These are phyloP conservation scores for Trichogramma evanescens DNA, from an alignment of 2,888 invertebrate genomes.

Conservation along the genomic window DNA sequence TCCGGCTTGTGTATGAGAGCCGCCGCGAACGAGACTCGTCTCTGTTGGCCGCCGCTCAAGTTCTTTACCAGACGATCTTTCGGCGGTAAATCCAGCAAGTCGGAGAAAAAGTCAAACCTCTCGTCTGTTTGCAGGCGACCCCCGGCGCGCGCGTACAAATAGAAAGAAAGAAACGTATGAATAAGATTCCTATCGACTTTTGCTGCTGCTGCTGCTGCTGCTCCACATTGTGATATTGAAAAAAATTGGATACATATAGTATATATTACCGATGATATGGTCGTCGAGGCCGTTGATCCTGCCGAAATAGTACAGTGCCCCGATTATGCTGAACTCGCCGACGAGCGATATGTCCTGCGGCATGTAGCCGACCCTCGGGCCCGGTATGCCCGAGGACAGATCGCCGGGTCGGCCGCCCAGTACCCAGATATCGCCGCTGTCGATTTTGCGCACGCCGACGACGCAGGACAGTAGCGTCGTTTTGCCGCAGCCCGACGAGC, in stretches of 20 bases:
- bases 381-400: conserved; percentile 61
- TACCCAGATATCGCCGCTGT: conserved; percentile 68
- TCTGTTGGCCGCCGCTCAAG: conserved; percentile 83
- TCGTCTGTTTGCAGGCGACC: conserved; percentile 42
- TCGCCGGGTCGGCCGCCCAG: conserved; percentile 64
- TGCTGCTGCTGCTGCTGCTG: no score
- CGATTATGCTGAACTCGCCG: conserved; percentile 72
- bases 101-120: conserved; percentile 61
- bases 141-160: no score
- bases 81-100: conserved; percentile 70
- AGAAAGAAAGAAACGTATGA: neutral
- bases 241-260: neutral
- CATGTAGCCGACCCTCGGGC: conserved; percentile 77
- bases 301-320: conserved; percentile 82
- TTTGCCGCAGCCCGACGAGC: conserved; percentile 86
- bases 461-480: conserved; percentile 80
- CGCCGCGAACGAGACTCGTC: conserved; percentile 81
- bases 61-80: conserved; percentile 60
- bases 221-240: no score
- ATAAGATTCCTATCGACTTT: no score
- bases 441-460: conserved; percentile 68
- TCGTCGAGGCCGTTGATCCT: conserved; percentile 72
- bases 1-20: conserved; percentile 85
- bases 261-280: conserved; percentile 49
- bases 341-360: conserved; percentile 81